A percentile compares a stretch with the other conserved stretches of the same genome.
These are phyloP conservation scores for Pammene aurita DNA, from an alignment of 2,888 invertebrate genomes.

Conservation along the genomic window DNA sequence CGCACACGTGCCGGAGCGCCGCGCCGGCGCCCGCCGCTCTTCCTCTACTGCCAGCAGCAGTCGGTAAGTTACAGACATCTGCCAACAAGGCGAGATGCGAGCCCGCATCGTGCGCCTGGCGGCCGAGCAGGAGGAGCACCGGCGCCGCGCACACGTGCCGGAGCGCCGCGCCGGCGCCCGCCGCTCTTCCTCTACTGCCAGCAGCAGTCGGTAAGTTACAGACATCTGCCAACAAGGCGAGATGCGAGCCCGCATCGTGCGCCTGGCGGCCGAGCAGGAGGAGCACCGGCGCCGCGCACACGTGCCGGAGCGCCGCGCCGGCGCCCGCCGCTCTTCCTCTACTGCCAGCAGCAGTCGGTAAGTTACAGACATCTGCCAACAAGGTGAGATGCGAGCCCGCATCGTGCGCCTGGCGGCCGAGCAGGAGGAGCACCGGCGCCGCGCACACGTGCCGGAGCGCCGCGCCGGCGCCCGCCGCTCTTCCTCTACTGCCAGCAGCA, in stretches of 20 bases:
- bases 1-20: conserved; percentile 75
- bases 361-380: conserved; percentile 94
- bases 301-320: conserved; percentile 74
- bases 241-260: conserved; percentile 93
- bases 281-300: conserved; percentile 83
- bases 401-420: conserved; percentile 94
- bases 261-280: conserved; percentile 95
- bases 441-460: conserved; percentile 77
- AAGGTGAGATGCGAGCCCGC: conserved; percentile 95
- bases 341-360: conserved; percentile 81
- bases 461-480: conserved; percentile 76
- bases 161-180: conserved; percentile 75
- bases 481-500: conserved; percentile 81
- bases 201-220: conserved; percentile 75
- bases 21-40: conserved; percentile 75
- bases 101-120: conserved; percentile 94
- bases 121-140: conserved; percentile 91
- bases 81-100: conserved; percentile 97
- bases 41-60: conserved; percentile 81
- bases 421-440: conserved; percentile 88
- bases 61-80: conserved; percentile 89
- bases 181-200: conserved; percentile 82
- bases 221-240: conserved; percentile 99
- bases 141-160: conserved; percentile 81
- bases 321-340: conserved; percentile 76